Percentiles rank a stretch among this genome's conserved stretches.
Evolutionary conservation across 2,797 vertebrate species (phyloP).

Genomic region (Chanos chanos): DNA sequence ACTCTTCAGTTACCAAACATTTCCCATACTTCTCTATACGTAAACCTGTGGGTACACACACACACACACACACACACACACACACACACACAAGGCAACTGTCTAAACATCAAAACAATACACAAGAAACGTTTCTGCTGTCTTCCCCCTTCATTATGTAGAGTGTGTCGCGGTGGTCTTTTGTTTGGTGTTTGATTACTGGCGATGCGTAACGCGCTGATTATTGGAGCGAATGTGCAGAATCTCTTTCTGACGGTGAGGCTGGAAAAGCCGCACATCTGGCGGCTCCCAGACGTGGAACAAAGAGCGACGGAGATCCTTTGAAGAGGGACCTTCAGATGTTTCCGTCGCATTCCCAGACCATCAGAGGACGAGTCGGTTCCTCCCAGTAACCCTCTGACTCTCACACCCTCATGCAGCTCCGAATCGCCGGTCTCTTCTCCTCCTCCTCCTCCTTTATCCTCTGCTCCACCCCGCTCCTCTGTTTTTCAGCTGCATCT

Average conservation of each 20-base stretch:
- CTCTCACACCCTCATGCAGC: background rate
- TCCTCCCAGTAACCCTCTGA: too few relatives aligned
- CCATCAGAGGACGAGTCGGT: conserved; percentile 3
- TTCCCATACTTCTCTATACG: too few relatives aligned
- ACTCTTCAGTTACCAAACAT: background rate
- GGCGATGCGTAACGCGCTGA: background rate
- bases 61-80: conserved; percentile 7
- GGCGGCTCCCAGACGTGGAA: conserved; percentile 9
- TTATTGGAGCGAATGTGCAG: background rate
- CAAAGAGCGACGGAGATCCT: conserved; percentile 6
- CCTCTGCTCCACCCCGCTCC: background rate
- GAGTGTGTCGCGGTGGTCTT: too few relatives aligned
- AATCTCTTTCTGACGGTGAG: too few relatives aligned
- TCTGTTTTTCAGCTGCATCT: conserved; percentile 7
- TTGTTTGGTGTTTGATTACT: too few relatives aligned
- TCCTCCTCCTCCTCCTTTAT: background rate
- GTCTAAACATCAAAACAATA: background rate
- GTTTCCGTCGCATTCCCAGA: background rate
- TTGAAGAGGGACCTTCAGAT: conserved; percentile 17
- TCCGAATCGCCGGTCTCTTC: conserved; percentile 3
- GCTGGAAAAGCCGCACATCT: conserved; percentile 23
- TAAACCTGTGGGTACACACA: conserved; percentile 20
- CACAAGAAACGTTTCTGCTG: background rate
- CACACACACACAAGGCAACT: background rate
- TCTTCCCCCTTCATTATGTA: background rate